A percentile compares a stretch with the other conserved stretches of the same genome.
Evolutionary conservation across 2,797 vertebrate genomes (phyloP).

Genomic region (Sebastes matsubarae): DNA sequence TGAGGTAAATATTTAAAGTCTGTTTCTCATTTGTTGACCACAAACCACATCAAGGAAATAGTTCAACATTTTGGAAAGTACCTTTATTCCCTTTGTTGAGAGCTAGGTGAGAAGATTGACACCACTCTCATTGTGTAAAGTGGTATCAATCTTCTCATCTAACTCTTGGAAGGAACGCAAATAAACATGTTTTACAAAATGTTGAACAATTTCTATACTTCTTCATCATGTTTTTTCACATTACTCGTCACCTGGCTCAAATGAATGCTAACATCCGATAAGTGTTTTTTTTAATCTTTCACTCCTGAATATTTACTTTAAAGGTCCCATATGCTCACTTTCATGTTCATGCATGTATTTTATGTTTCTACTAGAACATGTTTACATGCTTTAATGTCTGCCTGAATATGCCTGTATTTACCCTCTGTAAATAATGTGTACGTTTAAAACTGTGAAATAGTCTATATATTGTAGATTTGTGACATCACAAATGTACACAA

Average conservation of each 20-base stretch:
- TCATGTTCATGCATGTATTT: no score
- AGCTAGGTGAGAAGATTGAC: not conserved
- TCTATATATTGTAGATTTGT: no score
- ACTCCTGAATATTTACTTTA: not conserved
- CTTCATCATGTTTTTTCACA: not conserved
- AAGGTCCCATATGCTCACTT: no score
- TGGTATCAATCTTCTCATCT: not conserved
- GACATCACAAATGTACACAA: no score
- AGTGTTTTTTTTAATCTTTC: not conserved
- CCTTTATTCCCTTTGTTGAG: no score
- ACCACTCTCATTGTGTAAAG: not conserved
- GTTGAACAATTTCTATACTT: not conserved
- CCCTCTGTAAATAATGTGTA: no score
- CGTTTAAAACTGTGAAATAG: no score
- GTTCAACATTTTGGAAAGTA: not conserved
- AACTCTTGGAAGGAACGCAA: not conserved
- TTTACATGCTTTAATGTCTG: no score
- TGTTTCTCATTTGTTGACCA: not conserved
- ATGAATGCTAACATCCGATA: not conserved
- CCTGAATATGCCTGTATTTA: no score
- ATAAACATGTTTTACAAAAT: not conserved
- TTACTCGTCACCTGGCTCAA: not conserved
- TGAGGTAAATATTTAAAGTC: slow-evolving; percentile 50
- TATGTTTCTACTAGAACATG: no score
- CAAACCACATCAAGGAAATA: not conserved